Evolutionary conservation across 2,797 vertebrate species (phyloP), one percentile per base, ranked within the genome.

Genomic region (Aldrovandia affinis): DNA sequence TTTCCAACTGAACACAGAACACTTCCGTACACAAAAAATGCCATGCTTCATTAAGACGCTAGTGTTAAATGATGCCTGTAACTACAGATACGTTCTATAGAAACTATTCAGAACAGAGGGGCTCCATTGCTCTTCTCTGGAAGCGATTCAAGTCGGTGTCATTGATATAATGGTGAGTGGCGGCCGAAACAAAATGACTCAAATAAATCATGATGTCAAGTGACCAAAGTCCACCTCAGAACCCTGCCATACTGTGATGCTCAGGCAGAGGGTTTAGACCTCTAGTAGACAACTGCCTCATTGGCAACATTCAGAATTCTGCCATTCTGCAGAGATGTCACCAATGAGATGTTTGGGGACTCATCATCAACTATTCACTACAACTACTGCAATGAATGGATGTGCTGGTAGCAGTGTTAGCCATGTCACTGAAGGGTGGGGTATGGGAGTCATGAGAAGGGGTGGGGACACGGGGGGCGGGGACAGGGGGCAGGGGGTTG

Each of bases 381-480:
- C 59, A 63, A 12, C 42, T 47, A 77, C 20, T 42, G n/a, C 73
- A 47, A 44, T 47, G 42, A 77, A 77, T 77, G 73, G 42, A 44
- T 39, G 42, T 44, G 73, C 39, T 77, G 18, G 73, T 25, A 36
- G 33, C 68, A 73, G 36, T 28, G 73, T 39, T 77, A 39, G 10
- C 39, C 78, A 36, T 55, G 80, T 92, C 91, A 91, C 85, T 44
- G 89, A 52, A 87, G 50, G 81, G 68, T 12, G 15, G 36, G 9
- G 50, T 78, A 61, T 83, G 61, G 84, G 86, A 84, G 85, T 89
- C 84, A 78, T 87, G 54, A 78, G 87, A 88, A 15, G 61, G 5
- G 33, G 42, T 82, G 70, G 85, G 22, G 39, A 0, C 25, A n/a
- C 52, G 47, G 18, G 61, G 65, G 85, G 42, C 20, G 3, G 55